Base-by-base conservation (phyloP, 2,888 invertebrate species). In the Drosophila leonis region DNA sequence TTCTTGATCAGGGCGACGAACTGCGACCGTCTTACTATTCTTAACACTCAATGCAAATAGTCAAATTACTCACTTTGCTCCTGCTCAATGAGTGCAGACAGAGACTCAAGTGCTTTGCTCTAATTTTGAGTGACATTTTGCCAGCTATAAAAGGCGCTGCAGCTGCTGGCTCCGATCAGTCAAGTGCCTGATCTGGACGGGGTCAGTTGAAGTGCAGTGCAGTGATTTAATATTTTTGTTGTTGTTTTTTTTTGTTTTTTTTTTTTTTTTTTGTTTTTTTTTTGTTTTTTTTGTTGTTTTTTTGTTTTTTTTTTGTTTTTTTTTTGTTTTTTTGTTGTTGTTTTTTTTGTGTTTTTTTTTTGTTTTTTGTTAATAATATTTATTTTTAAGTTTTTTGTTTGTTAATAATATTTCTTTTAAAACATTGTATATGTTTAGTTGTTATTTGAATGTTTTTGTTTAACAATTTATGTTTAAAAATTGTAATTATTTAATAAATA, bases 121-220 rank as follows among this genome's bases (percentile, higher is more conserved):
- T 49, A 33, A 49, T 49, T 49, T 20, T 49, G 49, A 49, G 33
- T 33, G 49, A 20, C 49, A 13, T 33, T 49, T 33, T 31, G 49
- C 13, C 18, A 31, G 31, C 31, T 33, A 33, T 13, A 49, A 49
- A 49, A 13, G 0, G 20, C 12, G 33, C 18, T 33, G 31, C 49
- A 49, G 49, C 31, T 49, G 49, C 20, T 18, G 3, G 3, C 8
- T 4, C 4, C 13, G 49, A 49, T 49, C 18, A 49, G 49, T 49
- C 31, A 20, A 33, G 49, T 33, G 31, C 18, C 8, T 4, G 18
- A 8, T 7, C 12, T 49, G 29, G 48, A 29, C n/a, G 4, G n/a
- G 29, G n/a, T 27, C 48, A 5, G n/a, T n/a, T 13, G 49, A 7
- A 0, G 31, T 13, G 49, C 13, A 5, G 24, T 7, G 24, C 2